A percentile compares a stretch with the other conserved stretches of the same genome.
phyloP scores from a whole-genome alignment of 2,113 vertebrate genomes.

The Pitta sordida region DNA sequence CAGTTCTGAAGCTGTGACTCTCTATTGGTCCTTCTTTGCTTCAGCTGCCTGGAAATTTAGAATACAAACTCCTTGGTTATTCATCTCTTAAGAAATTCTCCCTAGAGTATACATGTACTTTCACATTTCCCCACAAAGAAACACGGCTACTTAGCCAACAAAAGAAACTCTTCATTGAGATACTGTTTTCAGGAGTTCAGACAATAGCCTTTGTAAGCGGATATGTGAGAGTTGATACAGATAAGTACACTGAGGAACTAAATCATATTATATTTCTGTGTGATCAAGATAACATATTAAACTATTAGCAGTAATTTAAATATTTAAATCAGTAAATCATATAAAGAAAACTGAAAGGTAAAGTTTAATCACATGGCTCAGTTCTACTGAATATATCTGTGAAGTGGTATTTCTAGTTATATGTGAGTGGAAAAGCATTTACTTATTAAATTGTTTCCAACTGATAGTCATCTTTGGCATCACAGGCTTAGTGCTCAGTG shows the following conservation, averaged over 20 bases:
- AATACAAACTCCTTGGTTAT: neutral
- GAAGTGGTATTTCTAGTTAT: neutral
- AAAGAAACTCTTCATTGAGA: neutral
- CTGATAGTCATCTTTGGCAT: neutral
- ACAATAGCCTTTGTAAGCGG: neutral
- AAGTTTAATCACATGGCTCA: neutral
- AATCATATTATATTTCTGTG: neutral
- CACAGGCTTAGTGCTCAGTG: neutral
- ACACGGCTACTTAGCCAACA: neutral
- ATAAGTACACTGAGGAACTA: neutral
- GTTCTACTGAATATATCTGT: neutral
- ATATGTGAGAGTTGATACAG: neutral
- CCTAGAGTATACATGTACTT: neutral
- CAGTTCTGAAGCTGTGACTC: neutral
- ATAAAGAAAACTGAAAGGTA: neutral
- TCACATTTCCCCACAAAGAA: neutral
- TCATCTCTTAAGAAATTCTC: neutral
- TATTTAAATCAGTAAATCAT: neutral
- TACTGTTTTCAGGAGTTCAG: constrained; percentile 15
- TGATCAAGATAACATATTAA: neutral
- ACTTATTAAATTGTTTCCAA: neutral
- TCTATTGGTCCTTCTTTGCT: neutral
- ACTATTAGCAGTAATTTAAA: neutral
- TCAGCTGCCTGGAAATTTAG: neutral
- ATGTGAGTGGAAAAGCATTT: neutral